Evolutionary conservation across 2,888 invertebrate species (phyloP), one percentile per base, ranked within the genome.

Genomic region (Drosophila cognata): DNA sequence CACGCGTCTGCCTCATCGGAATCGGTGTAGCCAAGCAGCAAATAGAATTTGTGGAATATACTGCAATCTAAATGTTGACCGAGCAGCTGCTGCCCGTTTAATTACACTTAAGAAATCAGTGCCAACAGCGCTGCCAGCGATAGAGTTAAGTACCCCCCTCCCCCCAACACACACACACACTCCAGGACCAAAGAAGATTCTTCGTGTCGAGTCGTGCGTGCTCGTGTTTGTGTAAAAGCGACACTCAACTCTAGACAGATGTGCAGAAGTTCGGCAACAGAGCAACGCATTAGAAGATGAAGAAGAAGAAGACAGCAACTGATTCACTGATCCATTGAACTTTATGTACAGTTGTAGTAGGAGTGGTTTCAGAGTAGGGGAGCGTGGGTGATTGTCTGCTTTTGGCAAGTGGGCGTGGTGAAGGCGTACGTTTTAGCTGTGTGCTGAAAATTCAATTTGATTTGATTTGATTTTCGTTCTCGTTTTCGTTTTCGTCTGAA

Each of bases 381-480:
- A 21, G 21, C 21, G 11, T 28, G 16, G 13, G 38, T 13, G 33
- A 21, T 36, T 53, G 38, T 62, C 52, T 66, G 66, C 46, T 56
- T 21, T 38, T 36, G 36, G 70, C 62, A 43, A 43, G 55, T 36
- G 53, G 57, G 35, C 41, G 38, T 53, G 53, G 62, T 57, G 65
- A 8, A 38, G 66, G 79, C 56, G 65, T 66, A 71, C 53, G 69
- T 76, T 75, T 71, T 80, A 36, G 53, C 74, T 70, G 41, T 77
- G 78, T 76, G 78, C 79, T 79, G 82, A 84, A 89, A 91, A 91
- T 91, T 91, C 90, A 91, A 91, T 91, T 91, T 85, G 84, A 91
- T 91, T 91, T 88, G 82, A 91, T 91, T 91, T 91, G 85, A 91
- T 91, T 91, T 91, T 88, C 91, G 83, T 91, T 91, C 82, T 84